Evolutionary conservation across 2,113 vertebrate genomes (phyloP).

Genomic region (Aegotheles bennettii): DNA sequence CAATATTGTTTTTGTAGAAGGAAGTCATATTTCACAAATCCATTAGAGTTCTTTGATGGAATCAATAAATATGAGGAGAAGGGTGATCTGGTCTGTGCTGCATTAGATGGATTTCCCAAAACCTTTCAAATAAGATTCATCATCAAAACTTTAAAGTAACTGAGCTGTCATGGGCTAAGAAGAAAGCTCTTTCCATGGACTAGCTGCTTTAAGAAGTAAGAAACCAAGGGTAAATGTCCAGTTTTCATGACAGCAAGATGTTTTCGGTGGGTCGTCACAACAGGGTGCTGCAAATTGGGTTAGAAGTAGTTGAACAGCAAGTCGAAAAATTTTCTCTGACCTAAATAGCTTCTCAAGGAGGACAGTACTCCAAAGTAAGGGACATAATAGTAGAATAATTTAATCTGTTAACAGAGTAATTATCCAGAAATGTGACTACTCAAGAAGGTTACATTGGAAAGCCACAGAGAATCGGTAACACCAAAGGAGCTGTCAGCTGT

Average conservation of each 20-base stretch:
- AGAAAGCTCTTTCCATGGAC: not conserved
- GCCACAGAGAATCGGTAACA: not conserved
- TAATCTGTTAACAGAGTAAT: not conserved
- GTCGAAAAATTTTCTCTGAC: not conserved
- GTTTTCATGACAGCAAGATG: not conserved
- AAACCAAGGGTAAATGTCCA: not conserved
- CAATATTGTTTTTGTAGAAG: not conserved
- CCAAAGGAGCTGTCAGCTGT: not conserved
- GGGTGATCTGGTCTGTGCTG: slow-evolving; percentile 1
- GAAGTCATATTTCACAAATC: slow-evolving; percentile 41
- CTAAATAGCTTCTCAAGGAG: not conserved
- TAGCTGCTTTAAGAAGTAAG: not conserved
- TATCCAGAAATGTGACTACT: not conserved
- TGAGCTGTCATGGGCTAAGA: not conserved
- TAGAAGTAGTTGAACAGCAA: not conserved
- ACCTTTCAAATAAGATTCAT: not conserved
- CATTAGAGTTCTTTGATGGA: not conserved
- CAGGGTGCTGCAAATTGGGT: not conserved
- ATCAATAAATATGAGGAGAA: slow-evolving; percentile 30
- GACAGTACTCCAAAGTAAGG: not conserved
- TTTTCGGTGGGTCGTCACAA: not conserved
- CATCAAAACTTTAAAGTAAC: not conserved
- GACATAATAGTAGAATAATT: not conserved
- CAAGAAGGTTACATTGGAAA: not conserved
- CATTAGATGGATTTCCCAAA: slow-evolving; percentile 8